Evolutionary conservation across 2,797 vertebrate genomes (phyloP).

Genomic region (Cercopithecus neglectus): DNA sequence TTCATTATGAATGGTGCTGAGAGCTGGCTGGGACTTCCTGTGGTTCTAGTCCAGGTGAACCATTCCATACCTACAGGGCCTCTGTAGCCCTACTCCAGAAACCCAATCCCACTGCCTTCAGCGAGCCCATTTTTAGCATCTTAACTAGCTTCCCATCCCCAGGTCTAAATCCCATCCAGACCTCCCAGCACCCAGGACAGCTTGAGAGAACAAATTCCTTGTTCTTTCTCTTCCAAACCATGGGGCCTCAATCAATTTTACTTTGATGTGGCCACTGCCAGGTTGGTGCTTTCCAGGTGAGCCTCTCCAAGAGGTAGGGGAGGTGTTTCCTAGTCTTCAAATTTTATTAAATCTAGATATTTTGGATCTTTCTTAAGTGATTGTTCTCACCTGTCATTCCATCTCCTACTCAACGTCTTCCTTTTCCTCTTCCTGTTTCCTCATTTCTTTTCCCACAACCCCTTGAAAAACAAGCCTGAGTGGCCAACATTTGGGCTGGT

Average conservation of each 20-base stretch:
- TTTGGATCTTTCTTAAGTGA: background rate
- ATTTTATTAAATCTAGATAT: background rate
- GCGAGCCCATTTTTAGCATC: background rate
- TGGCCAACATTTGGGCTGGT: background rate
- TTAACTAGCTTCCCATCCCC: background rate
- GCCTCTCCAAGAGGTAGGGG: background rate
- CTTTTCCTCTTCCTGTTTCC: background rate
- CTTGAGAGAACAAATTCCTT: background rate
- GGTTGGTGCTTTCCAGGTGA: background rate
- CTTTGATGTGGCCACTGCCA: background rate
- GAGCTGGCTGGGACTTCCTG: background rate
- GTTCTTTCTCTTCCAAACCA: background rate
- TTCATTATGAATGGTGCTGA: background rate
- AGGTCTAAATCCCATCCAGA: background rate
- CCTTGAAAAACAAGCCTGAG: background rate
- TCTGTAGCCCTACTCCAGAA: background rate
- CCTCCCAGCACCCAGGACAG: background rate
- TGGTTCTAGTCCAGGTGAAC: background rate
- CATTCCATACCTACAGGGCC: background rate
- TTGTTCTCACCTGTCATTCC: background rate
- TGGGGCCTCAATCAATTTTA: background rate
- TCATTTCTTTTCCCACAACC: background rate
- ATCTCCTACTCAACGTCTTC: background rate
- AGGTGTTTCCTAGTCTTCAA: background rate
- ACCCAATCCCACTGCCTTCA: background rate